Base-by-base conservation (phyloP, 2,888 invertebrate species). In the Meta bourneti region DNA sequence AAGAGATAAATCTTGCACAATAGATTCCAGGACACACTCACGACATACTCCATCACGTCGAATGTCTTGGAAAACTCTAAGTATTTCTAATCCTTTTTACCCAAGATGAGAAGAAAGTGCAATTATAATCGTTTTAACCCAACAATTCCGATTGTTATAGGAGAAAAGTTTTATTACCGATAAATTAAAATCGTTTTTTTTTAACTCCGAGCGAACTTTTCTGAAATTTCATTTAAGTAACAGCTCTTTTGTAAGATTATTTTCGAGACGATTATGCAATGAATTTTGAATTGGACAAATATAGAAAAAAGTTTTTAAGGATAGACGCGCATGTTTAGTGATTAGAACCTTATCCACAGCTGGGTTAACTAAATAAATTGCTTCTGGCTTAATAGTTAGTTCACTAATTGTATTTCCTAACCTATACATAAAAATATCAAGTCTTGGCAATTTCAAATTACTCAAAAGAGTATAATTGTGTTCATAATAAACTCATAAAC, bases 41-140 rank as follows among this genome's bases (percentile, higher is more conserved):
- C 5, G 61, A 11, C 16, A 16, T 7, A 16, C 16, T 16, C 61
- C 61, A 61, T 61, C 61, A 61, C 5, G 6, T 61, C 61, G 13
- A 61, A 16, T 61, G 61, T 61, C 61, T 16, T 61, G 61, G 61
- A 61, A 79, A 87, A 71, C 72, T 79, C 74, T 52, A 79, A 86
- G 70, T 71, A 70, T 86, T 48, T 86, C 69, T 86, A 87, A 79
- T 87, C 79, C 87, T 79, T 80, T n/a, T 87, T 87, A 72, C 0
- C 9, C 4, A 34, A 48, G 71, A 54, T 6, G n/a, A 72, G 11
- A 54, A 34, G 48, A 79, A 79, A 87, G 80, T 78, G 71, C 52
- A 78, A 48, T 80, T 80, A 72, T 20, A 87, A 80, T 79, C 34
- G 70, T 79, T 80, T 87, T 70, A 71, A 79, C 71, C 16, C 8